Evolutionary conservation across 2,113 vertebrate species (phyloP).

Genomic region (Centrocercus urophasianus): DNA sequence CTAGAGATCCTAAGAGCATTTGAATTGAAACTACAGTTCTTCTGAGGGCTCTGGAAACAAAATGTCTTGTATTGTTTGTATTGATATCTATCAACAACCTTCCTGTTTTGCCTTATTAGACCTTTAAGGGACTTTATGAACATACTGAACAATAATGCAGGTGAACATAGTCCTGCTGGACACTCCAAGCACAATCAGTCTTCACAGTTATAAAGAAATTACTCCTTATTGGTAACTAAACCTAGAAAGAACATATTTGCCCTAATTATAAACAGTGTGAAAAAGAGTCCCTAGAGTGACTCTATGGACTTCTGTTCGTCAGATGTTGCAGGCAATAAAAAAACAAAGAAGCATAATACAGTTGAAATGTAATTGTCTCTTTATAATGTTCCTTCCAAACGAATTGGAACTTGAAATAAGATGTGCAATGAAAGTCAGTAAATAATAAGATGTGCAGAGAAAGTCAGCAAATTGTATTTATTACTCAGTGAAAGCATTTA

Average conservation of each 20-base stretch:
- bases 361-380: conserved; percentile 8
- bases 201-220: conserved; percentile 12
- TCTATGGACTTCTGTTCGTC: neutral
- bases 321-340: neutral
- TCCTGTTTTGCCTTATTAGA: conserved; percentile 24
- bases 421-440: neutral
- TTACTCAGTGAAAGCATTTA: neutral
- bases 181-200: neutral
- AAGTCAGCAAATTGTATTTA: conserved; percentile 22
- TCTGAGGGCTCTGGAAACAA: conserved; percentile 4
- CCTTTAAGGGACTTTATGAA: neutral
- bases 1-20: conserved; percentile 12
- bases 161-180: neutral
- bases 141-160: neutral
- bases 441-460: neutral
- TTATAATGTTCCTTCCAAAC: conserved; percentile 16
- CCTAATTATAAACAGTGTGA: conserved; percentile 1
- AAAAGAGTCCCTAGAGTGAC: neutral
- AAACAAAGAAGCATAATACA: neutral
- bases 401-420: conserved; percentile 15
- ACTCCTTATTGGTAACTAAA: conserved; percentile 28
- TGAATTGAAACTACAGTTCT: conserved; percentile 19
- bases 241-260: neutral
- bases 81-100: neutral
- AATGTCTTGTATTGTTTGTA: neutral